Base-by-base conservation (phyloP, 2,888 invertebrate genomes). In the Cryptophagus acutangulus region DNA sequence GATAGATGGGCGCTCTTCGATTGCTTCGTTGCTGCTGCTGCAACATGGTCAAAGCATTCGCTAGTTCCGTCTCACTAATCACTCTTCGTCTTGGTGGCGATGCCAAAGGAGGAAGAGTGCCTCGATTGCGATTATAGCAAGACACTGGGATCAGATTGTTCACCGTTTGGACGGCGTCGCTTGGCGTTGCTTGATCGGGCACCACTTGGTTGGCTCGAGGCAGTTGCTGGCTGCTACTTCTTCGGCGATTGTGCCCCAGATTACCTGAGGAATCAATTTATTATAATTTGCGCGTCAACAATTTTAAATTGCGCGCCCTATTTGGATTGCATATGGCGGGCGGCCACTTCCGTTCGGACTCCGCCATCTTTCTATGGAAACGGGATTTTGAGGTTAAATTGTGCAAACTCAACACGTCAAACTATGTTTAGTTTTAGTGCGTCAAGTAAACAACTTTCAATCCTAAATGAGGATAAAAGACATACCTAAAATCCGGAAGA, bases 81-180 rank as follows among this genome's bases (percentile, higher is more conserved):
- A 67, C 49, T 59, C 73, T 63, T 62, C 74, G 56, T 66, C 75
- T 49, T 61, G 69, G 45, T 62, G 71, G 61, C 55, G 73, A 45
- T 61, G 69, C 62, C 37, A 63, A 50, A n/a, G 61, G 54, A 55
- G 70, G 58, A 58, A 52, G 33, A 2, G 45, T 17, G 16, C 58
- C 44, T 51, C 63, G n/a, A n/a, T n/a, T n/a, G n/a, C n/a, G n/a
- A n/a, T n/a, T n/a, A 38, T 65, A 64, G 42, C 67, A 66, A 9
- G 71, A 67, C 41, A 74, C 73, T 5, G 75, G 74, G 43, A 78
- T 61, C 13, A 76, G 69, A 51, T 77, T 77, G 45, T 75, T 74
- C 39, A 78, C 63, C 45, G 77, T 77, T 56, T 74, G 74, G 46
- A 77, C 61, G 46, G 24, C 24, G 31, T 70, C 15, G 74, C 71